Percentiles rank a stretch among this genome's conserved stretches.
phyloP scores from a whole-genome alignment of 2,797 vertebrate species.

The Brachyrhaphis roseni region DNA sequence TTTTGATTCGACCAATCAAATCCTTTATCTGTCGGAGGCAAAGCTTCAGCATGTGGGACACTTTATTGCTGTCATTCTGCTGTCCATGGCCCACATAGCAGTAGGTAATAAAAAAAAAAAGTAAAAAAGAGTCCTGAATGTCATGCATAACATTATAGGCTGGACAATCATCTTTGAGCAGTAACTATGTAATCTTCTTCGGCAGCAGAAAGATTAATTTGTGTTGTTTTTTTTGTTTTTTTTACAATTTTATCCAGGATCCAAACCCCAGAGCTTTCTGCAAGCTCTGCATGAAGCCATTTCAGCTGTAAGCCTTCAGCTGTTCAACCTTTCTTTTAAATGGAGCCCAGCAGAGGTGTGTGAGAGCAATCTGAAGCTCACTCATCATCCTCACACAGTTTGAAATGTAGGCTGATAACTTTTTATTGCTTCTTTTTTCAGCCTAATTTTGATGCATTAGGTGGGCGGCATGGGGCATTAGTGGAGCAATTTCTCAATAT shows the following conservation, averaged over 20 bases:
- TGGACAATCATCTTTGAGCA: conserved; percentile 32
- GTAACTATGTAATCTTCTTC: conserved; percentile 40
- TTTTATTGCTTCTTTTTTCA: conserved; percentile 46
- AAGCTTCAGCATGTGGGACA: conserved; percentile 82
- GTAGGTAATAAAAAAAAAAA: conserved; percentile 73
- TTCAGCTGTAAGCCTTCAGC: conserved; percentile 75
- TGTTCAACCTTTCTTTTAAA: conserved; percentile 77
- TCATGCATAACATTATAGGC: conserved; percentile 9
- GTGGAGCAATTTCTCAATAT: conserved; percentile 76
- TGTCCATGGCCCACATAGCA: conserved; percentile 81
- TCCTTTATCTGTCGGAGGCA: conserved; percentile 81
- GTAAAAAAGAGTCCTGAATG: conserved; percentile 15
- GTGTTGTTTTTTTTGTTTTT: not conserved
- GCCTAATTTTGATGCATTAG: conserved; percentile 38
- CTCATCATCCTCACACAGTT: conserved; percentile 17
- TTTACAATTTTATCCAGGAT: conserved; percentile 60
- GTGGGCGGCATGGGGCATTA: conserved; percentile 53
- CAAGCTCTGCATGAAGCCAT: conserved; percentile 76
- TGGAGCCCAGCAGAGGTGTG: conserved; percentile 62
- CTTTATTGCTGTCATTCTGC: conserved; percentile 81
- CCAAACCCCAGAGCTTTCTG: conserved; percentile 67
- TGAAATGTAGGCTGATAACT: conserved; percentile 8
- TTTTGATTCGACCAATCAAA: conserved; percentile 83
- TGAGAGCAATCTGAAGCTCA: conserved; percentile 37
- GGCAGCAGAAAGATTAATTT: conserved; percentile 20